phyloP scores from a whole-genome alignment of 37 sponge, comb jelly and placozoan genomes.

The Aplysina aerophoba region DNA sequence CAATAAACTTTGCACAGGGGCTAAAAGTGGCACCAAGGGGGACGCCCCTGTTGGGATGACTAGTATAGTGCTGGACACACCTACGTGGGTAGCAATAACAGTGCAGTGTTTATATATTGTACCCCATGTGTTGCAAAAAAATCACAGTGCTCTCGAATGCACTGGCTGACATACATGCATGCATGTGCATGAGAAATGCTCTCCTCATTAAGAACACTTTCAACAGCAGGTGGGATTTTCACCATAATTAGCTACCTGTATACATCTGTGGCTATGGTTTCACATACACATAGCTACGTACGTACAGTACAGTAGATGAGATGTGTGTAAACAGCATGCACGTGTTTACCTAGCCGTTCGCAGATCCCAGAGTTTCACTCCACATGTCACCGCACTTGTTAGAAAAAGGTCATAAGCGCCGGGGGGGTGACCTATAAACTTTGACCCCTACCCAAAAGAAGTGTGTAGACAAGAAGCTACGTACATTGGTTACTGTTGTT shows the following conservation, averaged over 20 bases:
- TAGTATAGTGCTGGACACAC: constrained; percentile 33
- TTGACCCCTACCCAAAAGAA: constrained; percentile 72
- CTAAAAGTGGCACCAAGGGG: constrained; percentile 73
- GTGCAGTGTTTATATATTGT: neutral
- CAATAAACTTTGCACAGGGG: constrained; percentile 87
- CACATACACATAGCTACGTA: neutral
- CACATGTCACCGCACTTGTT: constrained; percentile 82
- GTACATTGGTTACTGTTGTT: neutral
- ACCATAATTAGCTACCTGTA: too few species aligned
- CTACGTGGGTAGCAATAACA: neutral
- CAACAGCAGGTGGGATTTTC: too few species aligned
- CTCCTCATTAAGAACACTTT: too few species aligned
- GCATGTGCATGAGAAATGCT: too few species aligned
- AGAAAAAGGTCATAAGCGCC: constrained; percentile 82
- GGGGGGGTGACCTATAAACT: constrained; percentile 62
- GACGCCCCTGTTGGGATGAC: constrained; percentile 63
- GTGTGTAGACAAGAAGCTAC: neutral
- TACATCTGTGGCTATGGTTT: too few species aligned
- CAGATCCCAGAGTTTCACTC: constrained; percentile 93
- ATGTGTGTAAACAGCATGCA: neutral
- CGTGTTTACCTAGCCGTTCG: constrained; percentile 64
- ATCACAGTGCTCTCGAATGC: too few species aligned
- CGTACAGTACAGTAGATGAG: neutral
- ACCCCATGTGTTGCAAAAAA: neutral
- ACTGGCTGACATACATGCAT: too few species aligned